Evolutionary conservation across 2,113 vertebrate genomes (phyloP).

Genomic region (Octodon degus): DNA sequence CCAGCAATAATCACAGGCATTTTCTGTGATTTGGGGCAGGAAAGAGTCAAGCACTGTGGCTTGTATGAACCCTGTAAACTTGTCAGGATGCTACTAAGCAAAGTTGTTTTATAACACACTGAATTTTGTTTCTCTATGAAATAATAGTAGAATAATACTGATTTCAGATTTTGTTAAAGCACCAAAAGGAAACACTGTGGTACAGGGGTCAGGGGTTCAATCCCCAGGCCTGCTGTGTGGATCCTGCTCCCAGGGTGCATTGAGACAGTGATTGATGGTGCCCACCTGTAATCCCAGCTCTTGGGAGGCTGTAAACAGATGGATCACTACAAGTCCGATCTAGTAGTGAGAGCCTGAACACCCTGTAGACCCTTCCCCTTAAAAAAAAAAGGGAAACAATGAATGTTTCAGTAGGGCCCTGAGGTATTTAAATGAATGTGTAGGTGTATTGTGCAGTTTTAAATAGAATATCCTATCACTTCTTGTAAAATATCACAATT

Average conservation of each 20-base stretch:
- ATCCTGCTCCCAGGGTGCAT: too few species aligned
- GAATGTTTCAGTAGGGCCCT: not conserved
- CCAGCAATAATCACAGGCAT: not conserved
- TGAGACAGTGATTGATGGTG: too few species aligned
- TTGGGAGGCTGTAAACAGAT: too few species aligned
- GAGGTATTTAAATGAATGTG: constrained; percentile 40
- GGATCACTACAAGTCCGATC: too few species aligned
- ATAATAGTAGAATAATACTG: constrained; percentile 26
- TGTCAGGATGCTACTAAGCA: not conserved
- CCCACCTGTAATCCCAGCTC: too few species aligned
- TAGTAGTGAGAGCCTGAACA: too few species aligned
- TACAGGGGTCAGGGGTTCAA: too few species aligned
- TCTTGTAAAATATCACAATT: not conserved
- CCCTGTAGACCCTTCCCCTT: too few species aligned
- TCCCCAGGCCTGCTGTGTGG: too few species aligned
- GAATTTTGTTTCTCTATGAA: constrained; percentile 9
- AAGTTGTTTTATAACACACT: not conserved
- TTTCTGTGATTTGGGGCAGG: constrained; percentile 24
- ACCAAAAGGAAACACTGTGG: constrained; percentile 2
- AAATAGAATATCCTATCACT: constrained; percentile 28
- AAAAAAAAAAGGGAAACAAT: not conserved
- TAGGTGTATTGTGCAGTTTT: not conserved
- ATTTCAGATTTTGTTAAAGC: constrained; percentile 35
- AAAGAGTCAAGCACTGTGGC: not conserved
- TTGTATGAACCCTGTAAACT: not conserved